phyloP scores from a whole-genome alignment of 2,113 vertebrate genomes.

The Pterophyllum scalare region DNA sequence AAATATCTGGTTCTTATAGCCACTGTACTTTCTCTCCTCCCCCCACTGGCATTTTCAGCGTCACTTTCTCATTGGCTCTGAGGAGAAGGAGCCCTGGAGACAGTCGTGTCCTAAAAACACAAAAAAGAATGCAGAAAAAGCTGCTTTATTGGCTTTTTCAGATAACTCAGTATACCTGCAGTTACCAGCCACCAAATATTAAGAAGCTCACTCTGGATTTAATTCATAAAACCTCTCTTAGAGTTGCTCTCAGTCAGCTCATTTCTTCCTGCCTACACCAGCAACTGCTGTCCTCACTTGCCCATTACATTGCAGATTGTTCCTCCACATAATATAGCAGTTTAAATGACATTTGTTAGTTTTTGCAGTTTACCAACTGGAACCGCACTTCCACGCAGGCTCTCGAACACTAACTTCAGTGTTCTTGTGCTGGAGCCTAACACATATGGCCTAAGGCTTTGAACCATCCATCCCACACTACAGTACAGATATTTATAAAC shows the following conservation, averaged over 20 bases:
- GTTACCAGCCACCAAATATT: not conserved
- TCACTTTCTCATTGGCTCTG: constrained; percentile 65
- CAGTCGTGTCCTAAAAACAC: constrained; percentile 38
- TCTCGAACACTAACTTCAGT: constrained; percentile 46
- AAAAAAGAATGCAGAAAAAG: constrained; percentile 29
- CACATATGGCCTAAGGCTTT: constrained; percentile 70
- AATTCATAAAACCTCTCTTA: not conserved
- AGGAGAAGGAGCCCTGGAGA: constrained; percentile 57
- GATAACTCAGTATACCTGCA: constrained; percentile 1
- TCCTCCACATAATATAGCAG: not conserved
- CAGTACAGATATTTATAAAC: constrained; percentile 81
- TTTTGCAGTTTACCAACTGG: constrained; percentile 59
- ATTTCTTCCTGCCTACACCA: not conserved
- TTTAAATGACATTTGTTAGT: constrained; percentile 50
- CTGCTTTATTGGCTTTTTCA: constrained; percentile 19
- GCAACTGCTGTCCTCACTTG: not conserved
- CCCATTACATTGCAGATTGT: constrained; percentile 11
- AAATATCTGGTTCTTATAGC: constrained; percentile 80
- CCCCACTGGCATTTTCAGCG: constrained; percentile 58
- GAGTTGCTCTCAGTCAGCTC: not conserved
- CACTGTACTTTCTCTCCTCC: constrained; percentile 64
- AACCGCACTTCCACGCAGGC: constrained; percentile 38
- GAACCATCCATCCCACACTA: constrained; percentile 60
- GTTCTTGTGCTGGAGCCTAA: constrained; percentile 50
- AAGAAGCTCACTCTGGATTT: not conserved